Conservation (phyloP, 2,113 vertebrate genomes). For the Scopus umbretta region DNA sequence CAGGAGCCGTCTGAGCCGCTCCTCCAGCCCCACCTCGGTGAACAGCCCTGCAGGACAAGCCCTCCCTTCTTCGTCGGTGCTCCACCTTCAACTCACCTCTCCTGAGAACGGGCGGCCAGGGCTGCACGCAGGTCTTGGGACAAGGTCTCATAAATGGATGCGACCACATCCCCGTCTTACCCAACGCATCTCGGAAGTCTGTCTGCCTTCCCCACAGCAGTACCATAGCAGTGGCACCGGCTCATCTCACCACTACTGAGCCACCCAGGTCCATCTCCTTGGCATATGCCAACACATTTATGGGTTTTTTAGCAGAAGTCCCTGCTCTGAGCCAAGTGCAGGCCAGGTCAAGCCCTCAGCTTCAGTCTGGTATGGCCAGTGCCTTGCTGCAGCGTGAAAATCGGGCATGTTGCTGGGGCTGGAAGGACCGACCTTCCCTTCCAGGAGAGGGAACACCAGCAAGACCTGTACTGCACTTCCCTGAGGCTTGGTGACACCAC, state of each 20-base stretch:
- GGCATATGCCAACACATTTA: accelerated
- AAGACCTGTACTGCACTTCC: accelerated
- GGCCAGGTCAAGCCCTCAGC: not conserved
- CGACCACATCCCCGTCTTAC: accelerated
- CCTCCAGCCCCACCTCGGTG: not conserved
- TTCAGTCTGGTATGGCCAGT: accelerated
- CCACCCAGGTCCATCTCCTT: not conserved
- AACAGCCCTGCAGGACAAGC: not conserved
- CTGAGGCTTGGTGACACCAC: not conserved
- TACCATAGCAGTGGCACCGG: not conserved
- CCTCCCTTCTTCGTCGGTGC: not conserved
- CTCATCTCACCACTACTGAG: not conserved
- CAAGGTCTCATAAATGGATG: not conserved
- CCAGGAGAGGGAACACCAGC: not conserved
- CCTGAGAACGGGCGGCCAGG: not conserved
- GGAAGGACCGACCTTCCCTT: not conserved
- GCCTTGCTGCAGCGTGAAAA: not conserved
- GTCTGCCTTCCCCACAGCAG: no score
- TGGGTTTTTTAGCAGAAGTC: not conserved
- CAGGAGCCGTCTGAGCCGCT: not conserved
- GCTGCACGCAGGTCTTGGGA: not conserved
- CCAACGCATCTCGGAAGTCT: not conserved
- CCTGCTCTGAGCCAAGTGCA: not conserved
- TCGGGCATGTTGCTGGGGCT: accelerated
- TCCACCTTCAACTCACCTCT: not conserved